Evolutionary conservation across 2,113 vertebrate genomes (phyloP).

Genomic region (Tetrao urogallus): DNA sequence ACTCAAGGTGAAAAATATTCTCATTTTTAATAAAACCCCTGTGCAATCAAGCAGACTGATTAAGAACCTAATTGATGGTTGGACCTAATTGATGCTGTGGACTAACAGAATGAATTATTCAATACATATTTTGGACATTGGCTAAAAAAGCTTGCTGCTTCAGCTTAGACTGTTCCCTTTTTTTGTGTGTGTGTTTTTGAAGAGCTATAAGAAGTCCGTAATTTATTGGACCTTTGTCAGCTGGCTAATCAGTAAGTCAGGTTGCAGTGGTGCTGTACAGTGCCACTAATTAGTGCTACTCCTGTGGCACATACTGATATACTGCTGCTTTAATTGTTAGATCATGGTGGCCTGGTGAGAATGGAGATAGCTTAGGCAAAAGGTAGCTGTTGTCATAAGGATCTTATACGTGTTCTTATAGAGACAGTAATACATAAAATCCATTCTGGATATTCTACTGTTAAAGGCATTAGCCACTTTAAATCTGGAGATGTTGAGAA

Average conservation of each 20-base stretch:
- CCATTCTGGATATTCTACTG: neutral
- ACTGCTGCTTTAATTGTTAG: neutral
- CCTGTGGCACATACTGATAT: neutral
- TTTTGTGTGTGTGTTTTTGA: neutral
- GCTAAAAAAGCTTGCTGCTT: neutral
- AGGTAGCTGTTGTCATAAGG: neutral
- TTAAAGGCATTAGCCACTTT: neutral
- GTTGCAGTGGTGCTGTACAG: neutral
- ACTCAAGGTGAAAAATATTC: neutral
- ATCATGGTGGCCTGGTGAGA: neutral
- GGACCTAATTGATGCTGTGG: neutral
- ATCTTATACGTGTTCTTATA: neutral
- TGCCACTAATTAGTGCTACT: accelerated
- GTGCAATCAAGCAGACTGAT: neutral
- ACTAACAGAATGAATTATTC: neutral
- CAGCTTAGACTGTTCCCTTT: neutral
- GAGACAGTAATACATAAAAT: neutral
- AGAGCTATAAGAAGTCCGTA: neutral
- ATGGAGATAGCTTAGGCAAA: neutral
- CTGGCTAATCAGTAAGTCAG: neutral
- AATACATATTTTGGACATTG: neutral
- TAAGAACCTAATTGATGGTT: neutral
- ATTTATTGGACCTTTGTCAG: neutral
- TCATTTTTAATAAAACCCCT: neutral
- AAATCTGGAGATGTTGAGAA: neutral